A percentile compares a stretch with the other conserved stretches of the same genome.
phyloP scores from a whole-genome alignment of 1,140 invertebrate genomes.

The Steinernema khuongi region DNA sequence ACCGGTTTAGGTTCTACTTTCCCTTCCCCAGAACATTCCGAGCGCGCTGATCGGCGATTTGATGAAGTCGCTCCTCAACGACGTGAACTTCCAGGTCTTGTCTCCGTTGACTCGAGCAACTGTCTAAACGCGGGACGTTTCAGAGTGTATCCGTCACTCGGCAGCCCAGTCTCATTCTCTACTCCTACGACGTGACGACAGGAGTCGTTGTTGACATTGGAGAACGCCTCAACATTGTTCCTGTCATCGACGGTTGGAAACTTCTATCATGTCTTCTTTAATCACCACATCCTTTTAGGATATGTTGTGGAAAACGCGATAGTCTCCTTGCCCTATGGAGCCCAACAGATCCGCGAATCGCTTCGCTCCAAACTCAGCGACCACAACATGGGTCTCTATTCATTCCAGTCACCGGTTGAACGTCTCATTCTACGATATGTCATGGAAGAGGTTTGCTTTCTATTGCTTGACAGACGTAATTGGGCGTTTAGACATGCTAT shows the following conservation, averaged over 20 bases:
- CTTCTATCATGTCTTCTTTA: constrained; percentile 12
- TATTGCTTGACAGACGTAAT: constrained; percentile 47
- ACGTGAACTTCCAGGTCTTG: constrained; percentile 49
- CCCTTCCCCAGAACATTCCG: constrained; percentile 54
- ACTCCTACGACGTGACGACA: constrained; percentile 66
- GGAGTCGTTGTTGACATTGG: constrained; percentile 68
- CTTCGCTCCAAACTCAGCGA: constrained; percentile 50
- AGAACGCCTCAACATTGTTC: constrained; percentile 66
- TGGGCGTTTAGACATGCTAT: constrained; percentile 61
- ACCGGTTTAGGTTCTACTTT: constrained; percentile 47
- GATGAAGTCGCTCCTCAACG: constrained; percentile 43
- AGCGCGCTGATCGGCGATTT: constrained; percentile 44
- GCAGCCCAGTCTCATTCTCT: constrained; percentile 66
- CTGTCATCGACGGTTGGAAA: constrained; percentile 65
- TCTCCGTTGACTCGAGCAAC: constrained; percentile 52
- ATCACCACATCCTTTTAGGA: constrained; percentile 35
- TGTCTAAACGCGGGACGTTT: constrained; percentile 61
- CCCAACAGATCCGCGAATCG: constrained; percentile 63
- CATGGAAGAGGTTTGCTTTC: constrained; percentile 60
- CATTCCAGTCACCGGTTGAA: constrained; percentile 60
- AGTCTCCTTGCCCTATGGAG: constrained; percentile 62
- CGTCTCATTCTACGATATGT: constrained; percentile 60
- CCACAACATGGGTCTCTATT: constrained; percentile 54
- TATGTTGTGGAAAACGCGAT: constrained; percentile 59
- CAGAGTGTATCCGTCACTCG: constrained; percentile 64